A percentile compares a stretch with the other conserved stretches of the same genome.
phyloP scores from a whole-genome alignment of 1,140 invertebrate genomes.

The Pygmarrhopalites habei region DNA sequence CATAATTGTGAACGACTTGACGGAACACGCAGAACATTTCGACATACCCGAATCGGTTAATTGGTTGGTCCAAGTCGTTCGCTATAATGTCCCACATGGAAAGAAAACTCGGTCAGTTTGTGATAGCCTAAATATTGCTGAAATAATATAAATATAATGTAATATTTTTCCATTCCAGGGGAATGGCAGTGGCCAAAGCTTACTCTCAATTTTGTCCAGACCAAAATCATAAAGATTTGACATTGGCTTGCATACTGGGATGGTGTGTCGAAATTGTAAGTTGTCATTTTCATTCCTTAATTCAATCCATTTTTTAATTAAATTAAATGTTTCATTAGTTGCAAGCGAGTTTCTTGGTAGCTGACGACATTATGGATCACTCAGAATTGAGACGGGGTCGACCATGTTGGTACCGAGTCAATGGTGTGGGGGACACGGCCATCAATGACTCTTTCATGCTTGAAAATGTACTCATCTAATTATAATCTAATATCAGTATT shows the following conservation, averaged over 20 bases:
- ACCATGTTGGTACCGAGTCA: slow-evolving; percentile 56
- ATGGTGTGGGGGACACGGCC: slow-evolving; percentile 51
- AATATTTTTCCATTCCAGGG: slow-evolving; percentile 54
- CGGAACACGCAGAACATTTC: too few species aligned
- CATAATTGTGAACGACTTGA: too few species aligned
- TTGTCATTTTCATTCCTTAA: too few species aligned
- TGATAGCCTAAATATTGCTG: too few species aligned
- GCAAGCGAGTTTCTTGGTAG: slow-evolving; percentile 58
- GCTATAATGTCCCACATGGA: slow-evolving; percentile 73
- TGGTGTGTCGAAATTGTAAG: slow-evolving; percentile 92
- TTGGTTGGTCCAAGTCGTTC: slow-evolving; percentile 53
- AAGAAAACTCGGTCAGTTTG: slow-evolving; percentile 55
- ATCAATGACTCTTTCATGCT: slow-evolving; percentile 58
- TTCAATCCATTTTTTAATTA: too few species aligned
- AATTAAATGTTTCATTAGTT: too few species aligned
- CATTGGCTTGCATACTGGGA: slow-evolving; percentile 72
- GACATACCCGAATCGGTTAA: slow-evolving; percentile 28
- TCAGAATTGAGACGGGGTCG: slow-evolving; percentile 53
- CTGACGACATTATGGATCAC: slow-evolving; percentile 61
- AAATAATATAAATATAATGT: too few species aligned
- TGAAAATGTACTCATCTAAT: too few species aligned
- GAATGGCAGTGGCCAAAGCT: slow-evolving; percentile 67
- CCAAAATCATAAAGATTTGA: slow-evolving; percentile 67
- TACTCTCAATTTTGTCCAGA: slow-evolving; percentile 61
- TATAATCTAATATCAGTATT: too few species aligned